Percentiles rank a stretch among this genome's conserved stretches.
phyloP scores from a whole-genome alignment of 2,888 invertebrate species.

The Lasioglossum oenotherae region DNA sequence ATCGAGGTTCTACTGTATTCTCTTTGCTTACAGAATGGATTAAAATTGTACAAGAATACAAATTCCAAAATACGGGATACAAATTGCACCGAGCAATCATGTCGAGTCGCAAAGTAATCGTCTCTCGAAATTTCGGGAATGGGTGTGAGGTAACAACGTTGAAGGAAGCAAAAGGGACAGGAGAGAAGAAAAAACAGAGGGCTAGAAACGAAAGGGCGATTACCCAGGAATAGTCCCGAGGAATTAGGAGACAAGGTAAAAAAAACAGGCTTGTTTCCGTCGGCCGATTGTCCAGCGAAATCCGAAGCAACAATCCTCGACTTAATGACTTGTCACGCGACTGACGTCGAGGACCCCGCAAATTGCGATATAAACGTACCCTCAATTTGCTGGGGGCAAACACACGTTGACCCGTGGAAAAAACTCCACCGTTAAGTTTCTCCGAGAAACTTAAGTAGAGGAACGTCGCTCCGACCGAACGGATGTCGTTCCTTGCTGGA shows the following conservation, averaged over 20 bases:
- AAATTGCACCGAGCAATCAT: background rate
- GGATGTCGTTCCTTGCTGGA: background rate
- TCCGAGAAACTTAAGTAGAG: background rate
- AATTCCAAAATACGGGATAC: too few relatives aligned
- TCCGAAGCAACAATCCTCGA: constrained; percentile 25
- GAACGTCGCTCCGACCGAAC: background rate
- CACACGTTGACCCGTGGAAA: background rate
- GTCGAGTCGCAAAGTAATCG: background rate
- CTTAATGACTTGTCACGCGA: constrained; percentile 38
- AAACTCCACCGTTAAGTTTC: background rate
- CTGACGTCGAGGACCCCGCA: constrained; percentile 24
- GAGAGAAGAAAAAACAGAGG: background rate
- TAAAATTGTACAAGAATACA: background rate
- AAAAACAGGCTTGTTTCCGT: background rate
- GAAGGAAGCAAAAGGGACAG: background rate
- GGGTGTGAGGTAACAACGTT: background rate
- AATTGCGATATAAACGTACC: constrained; percentile 48
- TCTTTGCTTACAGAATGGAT: too few relatives aligned
- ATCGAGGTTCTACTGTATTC: too few relatives aligned
- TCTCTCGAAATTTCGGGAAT: background rate
- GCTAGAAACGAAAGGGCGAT: background rate
- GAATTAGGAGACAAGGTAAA: constrained; percentile 8
- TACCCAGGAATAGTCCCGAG: background rate
- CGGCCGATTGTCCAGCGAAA: constrained; percentile 8
- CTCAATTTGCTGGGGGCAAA: constrained; percentile 53